Base-by-base conservation (phyloP, 1,140 invertebrate genomes). In the Melipona quadrifasciata region DNA sequence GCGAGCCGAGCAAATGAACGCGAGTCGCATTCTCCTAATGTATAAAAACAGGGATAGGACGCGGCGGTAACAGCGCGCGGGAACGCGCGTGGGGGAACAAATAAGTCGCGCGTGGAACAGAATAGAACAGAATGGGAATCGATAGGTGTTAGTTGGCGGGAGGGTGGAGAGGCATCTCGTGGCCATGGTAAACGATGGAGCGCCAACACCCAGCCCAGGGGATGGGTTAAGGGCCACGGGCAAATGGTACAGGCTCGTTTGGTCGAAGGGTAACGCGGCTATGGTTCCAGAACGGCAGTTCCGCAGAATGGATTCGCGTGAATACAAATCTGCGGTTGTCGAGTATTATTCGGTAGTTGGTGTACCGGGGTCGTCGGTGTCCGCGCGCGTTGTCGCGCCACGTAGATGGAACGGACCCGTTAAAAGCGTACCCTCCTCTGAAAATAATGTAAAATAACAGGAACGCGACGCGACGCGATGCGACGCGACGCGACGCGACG, bases 251-350 rank as follows among this genome's bases (percentile, higher is more conserved):
- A 11, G 39, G 53, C 8, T 78, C 53, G 82, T 78, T 78, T 78
- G n/a, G 55, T 24, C 73, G 74, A 53, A 24, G 51, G 24, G 14
- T 47, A 27, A 67, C 57, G 57, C 27, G 58, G 31, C 19, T 21
- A 78, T 47, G 55, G 82, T 72, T 61, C 68, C 57, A 65, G n/a
- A 14, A 27, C 27, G 76, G 57, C n/a, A 80, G 77, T 80, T 80
- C n/a, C 67, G 71, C 19, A 39, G 73, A 74, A 58, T 89, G 64
- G 71, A 82, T 89, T 58, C 75, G 58, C 55, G 74, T 31, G 68
- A 68, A 88, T 82, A 75, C 65, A 82, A 85, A 89, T 87, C 72
- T 75, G 77, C 31, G 83, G 79, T 88, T 88, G 82, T 86, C 75
- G 75, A 86, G 78, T 82, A 74, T 81, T 82, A 81, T 88, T 87